Base-by-base conservation (phyloP, 2,113 vertebrate species). In the Eulacestoma nigropectus region DNA sequence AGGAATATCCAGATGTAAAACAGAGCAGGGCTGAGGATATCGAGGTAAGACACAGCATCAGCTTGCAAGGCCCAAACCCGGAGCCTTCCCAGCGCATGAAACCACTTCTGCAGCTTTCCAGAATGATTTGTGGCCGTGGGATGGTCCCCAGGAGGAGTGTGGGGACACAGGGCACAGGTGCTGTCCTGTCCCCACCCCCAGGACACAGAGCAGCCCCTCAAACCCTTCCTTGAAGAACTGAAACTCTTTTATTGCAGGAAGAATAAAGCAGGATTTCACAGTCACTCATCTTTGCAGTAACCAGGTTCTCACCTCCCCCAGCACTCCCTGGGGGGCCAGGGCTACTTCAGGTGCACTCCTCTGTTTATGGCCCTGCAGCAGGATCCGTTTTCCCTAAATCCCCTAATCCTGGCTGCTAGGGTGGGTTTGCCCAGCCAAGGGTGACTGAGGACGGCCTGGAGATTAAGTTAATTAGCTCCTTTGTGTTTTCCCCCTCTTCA, bases 251-350 rank as follows among this genome's bases (percentile, higher is more conserved):
- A 93, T 84, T 60, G 75, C 95, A 94, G 95, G 91, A 49, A 85
- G 96, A 95, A 93, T 93, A 67, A 88, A 91, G 76, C 90, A 95
- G 95, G 89, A 96, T 96, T 97, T 97, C 93, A 67, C 89, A 96
- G 96, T 90, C 94, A 90, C 95, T 97, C 95, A 91, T 97, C 91
- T 94, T 39, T 7, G 84, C 92, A 87, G 78, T 96, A 90, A 93
- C 33, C 93, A 95, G 90, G 68, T 97, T 92, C 93, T 91, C 92
- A 92, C 94, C 63, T 96, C 89, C 82, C 75, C 50, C 93, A 97
- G 94, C 94, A 94, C 88, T 91, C 92, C 92, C 91, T 2, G 86
- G 74, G 74, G 77, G 60, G 49, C 37, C 55, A 1, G 7, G 74
- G 95, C 78, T 92, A 78, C 93, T 92, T 97, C 92, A 96, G 95